A percentile compares a stretch with the other conserved stretches of the same genome.
Evolutionary conservation across 2,888 invertebrate species (phyloP).

Genomic region (Nycteola revayana): DNA sequence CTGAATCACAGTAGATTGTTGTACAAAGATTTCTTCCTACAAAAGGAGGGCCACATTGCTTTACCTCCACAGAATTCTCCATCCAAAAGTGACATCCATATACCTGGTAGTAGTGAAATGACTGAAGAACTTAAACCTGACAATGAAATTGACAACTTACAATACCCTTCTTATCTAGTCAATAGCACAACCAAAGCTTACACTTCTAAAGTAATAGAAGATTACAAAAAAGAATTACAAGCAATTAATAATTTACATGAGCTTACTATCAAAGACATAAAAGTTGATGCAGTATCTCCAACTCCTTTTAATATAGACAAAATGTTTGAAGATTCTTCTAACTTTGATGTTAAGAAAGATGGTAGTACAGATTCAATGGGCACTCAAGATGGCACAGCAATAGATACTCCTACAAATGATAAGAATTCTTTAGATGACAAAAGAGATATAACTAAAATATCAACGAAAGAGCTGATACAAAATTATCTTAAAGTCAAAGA

Average conservation of each 20-base stretch:
- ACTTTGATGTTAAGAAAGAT: slow-evolving; percentile 43
- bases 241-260: slow-evolving; percentile 74
- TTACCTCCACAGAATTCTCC: slow-evolving; percentile 68
- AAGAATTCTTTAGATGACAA: slow-evolving; percentile 48
- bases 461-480: slow-evolving; percentile 71
- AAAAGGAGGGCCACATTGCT: slow-evolving; percentile 65
- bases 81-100: slow-evolving; percentile 37
- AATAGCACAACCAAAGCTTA: slow-evolving; percentile 75
- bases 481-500: slow-evolving; percentile 75
- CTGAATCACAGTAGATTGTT: slow-evolving; percentile 71
- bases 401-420: slow-evolving; percentile 38
- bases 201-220: slow-evolving; percentile 77
- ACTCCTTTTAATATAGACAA: slow-evolving; percentile 70
- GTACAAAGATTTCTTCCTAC: slow-evolving; percentile 73
- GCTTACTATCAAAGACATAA: slow-evolving; percentile 73
- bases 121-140: slow-evolving; percentile 31
- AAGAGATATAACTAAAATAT: slow-evolving; percentile 62
- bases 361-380: slow-evolving; percentile 12
- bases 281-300: slow-evolving; percentile 67
- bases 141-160: slow-evolving; percentile 43
- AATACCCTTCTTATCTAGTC: slow-evolving; percentile 70
- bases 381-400: slow-evolving; percentile 30
- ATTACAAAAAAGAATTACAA: slow-evolving; percentile 76
- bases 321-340: slow-evolving; percentile 64
- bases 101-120: slow-evolving; percentile 39